Conservation (phyloP, 2,888 invertebrate genomes). For the Subacronicta megacephala region DNA sequence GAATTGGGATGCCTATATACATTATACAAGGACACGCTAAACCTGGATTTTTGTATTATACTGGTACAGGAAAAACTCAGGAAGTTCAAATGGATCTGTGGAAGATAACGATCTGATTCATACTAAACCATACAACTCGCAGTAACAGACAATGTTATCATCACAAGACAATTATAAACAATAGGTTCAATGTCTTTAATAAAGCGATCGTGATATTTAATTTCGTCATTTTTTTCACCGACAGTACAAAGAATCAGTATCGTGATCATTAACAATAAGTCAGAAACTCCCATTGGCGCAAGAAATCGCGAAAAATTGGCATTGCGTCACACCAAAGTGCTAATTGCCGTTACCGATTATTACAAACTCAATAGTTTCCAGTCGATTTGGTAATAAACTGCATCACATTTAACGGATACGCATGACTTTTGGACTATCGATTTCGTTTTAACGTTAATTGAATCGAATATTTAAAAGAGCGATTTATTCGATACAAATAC, state of each 20-base stretch:
- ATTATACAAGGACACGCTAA: too few relatives aligned
- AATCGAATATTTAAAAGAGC: constrained; percentile 3
- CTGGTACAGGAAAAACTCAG: too few relatives aligned
- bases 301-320: constrained; percentile 80
- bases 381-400: constrained; percentile 72
- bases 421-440: constrained; percentile 55
- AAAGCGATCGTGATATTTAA: constrained; percentile 7
- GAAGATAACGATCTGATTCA: too few relatives aligned
- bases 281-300: constrained; percentile 76
- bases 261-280: constrained; percentile 84
- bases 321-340: constrained; percentile 76
- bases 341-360: constrained; percentile 83
- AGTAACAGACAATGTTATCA: too few relatives aligned
- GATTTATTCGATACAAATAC: not conserved
- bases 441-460: constrained; percentile 43
- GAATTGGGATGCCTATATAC: too few relatives aligned
- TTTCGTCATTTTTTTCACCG: constrained; percentile 12
- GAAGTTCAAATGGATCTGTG: too few relatives aligned
- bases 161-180: not conserved
- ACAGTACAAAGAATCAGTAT: constrained; percentile 50
- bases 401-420: constrained; percentile 57
- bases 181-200: not conserved
- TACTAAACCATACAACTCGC: too few relatives aligned
- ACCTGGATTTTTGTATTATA: too few relatives aligned
- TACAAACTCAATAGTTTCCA: constrained; percentile 79